These are phyloP conservation scores for Lepidocyrtoides sp. DNA, from an alignment of 2,888 invertebrate species.

Conservation along the genomic window DNA sequence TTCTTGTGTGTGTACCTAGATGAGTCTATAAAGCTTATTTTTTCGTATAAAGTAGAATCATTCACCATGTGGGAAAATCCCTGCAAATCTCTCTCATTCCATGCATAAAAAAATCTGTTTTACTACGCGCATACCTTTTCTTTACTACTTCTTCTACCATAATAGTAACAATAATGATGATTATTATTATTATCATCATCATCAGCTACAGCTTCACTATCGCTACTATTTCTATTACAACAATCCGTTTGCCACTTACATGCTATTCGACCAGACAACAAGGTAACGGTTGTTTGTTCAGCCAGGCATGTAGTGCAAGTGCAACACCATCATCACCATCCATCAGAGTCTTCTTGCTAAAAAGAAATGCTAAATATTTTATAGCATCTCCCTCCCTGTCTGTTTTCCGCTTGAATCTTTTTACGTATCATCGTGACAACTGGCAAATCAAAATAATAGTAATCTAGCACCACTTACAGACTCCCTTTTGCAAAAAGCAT, in stretches of 20 bases:
- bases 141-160: neutral
- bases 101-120: conserved; percentile 13
- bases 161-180: no score
- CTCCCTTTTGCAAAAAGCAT: no score
- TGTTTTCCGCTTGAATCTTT: no score
- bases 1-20: neutral
- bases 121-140: neutral
- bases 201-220: neutral
- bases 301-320: conserved; percentile 57
- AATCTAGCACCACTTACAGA: no score
- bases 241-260: neutral
- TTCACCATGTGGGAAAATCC: conserved; percentile 49
- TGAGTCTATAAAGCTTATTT: no score
- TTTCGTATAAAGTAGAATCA: neutral
- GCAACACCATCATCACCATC: conserved; percentile 23
- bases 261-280: conserved; percentile 18
- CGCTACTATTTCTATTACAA: neutral
- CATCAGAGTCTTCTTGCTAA: no score
- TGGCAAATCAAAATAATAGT: no score
- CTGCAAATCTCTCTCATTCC: conserved; percentile 27
- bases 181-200: no score
- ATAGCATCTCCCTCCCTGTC: no score
- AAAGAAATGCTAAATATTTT: no score
- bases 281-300: conserved; percentile 74
- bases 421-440: no score